phyloP scores from a whole-genome alignment of 2,113 vertebrate genomes.

The Nycticorax nycticorax region DNA sequence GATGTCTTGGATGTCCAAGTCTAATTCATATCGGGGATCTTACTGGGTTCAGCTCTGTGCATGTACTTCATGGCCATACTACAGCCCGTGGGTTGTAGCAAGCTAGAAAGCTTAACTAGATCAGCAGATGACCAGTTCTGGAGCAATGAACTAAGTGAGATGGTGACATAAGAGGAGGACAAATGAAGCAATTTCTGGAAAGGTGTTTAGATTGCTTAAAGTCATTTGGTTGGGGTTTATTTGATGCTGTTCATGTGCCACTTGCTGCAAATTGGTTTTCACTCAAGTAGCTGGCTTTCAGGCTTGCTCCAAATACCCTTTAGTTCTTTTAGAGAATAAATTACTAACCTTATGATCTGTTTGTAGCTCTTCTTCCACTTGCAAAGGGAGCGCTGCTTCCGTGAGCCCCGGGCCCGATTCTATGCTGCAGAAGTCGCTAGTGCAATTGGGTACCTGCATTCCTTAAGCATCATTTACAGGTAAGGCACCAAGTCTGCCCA shows the following conservation, averaged over 20 bases:
- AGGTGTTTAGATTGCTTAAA: neutral
- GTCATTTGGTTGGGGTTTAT: neutral
- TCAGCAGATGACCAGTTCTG: neutral
- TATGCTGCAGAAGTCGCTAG: conserved; percentile 93
- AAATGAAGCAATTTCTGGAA: neutral
- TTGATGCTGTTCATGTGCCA: neutral
- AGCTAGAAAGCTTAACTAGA: neutral
- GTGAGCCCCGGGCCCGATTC: conserved; percentile 91
- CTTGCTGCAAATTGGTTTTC: neutral
- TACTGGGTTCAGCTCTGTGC: neutral
- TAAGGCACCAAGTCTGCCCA: neutral
- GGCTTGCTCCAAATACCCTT: neutral
- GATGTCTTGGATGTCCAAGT: neutral
- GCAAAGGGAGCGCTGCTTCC: conserved; percentile 91
- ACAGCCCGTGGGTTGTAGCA: neutral
- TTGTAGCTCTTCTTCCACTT: conserved; percentile 93
- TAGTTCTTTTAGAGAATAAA: neutral
- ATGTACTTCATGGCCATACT: neutral
- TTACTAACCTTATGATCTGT: neutral
- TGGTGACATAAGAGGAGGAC: neutral
- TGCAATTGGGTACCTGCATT: conserved; percentile 95
- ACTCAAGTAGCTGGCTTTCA: neutral
- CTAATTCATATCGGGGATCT: accelerated
- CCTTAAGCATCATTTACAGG: conserved; percentile 97
- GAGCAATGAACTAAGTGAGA: neutral